Evolutionary conservation across 1,140 invertebrate genomes (phyloP).

Genomic region (Pseudachorutes palmiensis): DNA sequence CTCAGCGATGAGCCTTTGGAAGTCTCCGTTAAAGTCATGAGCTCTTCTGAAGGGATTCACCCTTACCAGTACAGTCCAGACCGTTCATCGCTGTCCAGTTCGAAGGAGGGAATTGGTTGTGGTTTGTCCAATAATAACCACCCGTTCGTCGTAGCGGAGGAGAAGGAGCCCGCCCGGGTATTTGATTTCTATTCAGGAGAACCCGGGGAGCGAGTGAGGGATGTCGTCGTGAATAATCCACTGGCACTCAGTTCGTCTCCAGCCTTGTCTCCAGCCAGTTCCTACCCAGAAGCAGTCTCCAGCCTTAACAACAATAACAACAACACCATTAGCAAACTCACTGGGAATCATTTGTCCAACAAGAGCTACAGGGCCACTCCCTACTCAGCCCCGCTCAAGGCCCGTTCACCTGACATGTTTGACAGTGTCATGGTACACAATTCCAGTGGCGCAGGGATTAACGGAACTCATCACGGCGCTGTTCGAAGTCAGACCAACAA

Average conservation of each 20-base stretch:
- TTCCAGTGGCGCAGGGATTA: background rate
- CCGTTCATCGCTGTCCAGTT: background rate
- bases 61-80: background rate
- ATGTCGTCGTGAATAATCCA: background rate
- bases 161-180: background rate
- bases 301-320: slow-evolving; percentile 14
- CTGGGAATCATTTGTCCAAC: slow-evolving; percentile 33
- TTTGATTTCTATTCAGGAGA: slow-evolving; percentile 2
- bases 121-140: slow-evolving; percentile 19
- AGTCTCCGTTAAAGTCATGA: slow-evolving; percentile 25
- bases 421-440: background rate
- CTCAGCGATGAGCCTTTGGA: slow-evolving; percentile 32
- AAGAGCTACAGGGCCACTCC: slow-evolving; percentile 27
- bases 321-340: slow-evolving; percentile 26
- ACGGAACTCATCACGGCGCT: background rate
- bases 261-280: background rate
- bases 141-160: background rate
- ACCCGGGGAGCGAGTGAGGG: background rate
- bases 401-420: background rate
- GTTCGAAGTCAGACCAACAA: background rate
- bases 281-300: background rate
- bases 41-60: slow-evolving; percentile 18
- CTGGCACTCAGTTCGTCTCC: background rate
- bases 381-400: slow-evolving; percentile 2
- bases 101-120: slow-evolving; percentile 5